A percentile compares a stretch with the other conserved stretches of the same genome.
Evolutionary conservation across 2,797 vertebrate species (phyloP).

Genomic region (Melanotaenia pygmaea): DNA sequence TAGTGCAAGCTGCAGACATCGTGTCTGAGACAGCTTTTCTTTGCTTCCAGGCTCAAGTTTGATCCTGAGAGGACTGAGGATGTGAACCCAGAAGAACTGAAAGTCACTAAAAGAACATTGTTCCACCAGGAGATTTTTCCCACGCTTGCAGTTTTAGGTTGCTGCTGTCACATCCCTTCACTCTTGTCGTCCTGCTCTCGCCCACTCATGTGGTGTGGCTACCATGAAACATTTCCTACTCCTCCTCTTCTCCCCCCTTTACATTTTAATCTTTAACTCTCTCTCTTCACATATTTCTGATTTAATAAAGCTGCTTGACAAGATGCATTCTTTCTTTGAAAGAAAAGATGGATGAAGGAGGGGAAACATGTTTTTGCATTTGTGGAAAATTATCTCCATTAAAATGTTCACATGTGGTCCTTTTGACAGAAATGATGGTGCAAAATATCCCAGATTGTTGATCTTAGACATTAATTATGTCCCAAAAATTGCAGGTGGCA

Average conservation of each 20-base stretch:
- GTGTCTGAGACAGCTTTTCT: constrained; percentile 8
- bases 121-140: constrained; percentile 73
- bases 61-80: constrained; percentile 57
- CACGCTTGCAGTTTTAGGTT: constrained; percentile 73
- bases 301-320: background rate
- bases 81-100: constrained; percentile 66
- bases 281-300: background rate
- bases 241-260: background rate
- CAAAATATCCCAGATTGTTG: background rate
- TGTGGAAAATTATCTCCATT: background rate
- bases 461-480: no score
- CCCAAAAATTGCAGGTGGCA: background rate
- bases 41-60: constrained; percentile 11
- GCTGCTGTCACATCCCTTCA: constrained; percentile 22
- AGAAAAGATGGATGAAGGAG: no score
- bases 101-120: constrained; percentile 73
- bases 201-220: constrained; percentile 16
- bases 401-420: background rate
- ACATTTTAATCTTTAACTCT: constrained; percentile 1
- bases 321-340: background rate
- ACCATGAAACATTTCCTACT: background rate
- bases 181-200: constrained; percentile 18
- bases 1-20: background rate
- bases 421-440: background rate
- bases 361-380: background rate